Evolutionary conservation across 2,113 vertebrate species (phyloP).

Genomic region (Anser cygnoides): DNA sequence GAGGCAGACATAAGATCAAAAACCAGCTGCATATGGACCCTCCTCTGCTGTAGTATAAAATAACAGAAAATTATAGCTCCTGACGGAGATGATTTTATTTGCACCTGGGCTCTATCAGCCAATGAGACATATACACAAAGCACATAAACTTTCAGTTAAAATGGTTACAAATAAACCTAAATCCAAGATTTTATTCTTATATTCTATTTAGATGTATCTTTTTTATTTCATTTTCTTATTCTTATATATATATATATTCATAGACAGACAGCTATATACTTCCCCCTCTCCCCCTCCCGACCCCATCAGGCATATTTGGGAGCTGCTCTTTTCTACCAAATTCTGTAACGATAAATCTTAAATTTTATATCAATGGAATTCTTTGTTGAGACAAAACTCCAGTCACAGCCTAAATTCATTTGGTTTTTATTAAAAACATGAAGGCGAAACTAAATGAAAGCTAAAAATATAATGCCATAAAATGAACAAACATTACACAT

Average conservation of each 20-base stretch:
- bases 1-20: neutral
- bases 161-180: neutral
- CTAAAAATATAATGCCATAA: conserved; percentile 4
- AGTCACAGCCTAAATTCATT: neutral
- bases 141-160: neutral
- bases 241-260: accelerated
- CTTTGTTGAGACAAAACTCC: conserved; percentile 16
- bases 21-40: neutral
- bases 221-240: neutral
- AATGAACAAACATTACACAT: neutral
- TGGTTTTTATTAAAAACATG: neutral
- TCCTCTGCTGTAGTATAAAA: neutral
- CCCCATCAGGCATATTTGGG: neutral
- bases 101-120: conserved; percentile 37
- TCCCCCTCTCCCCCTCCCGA: neutral
- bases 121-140: neutral
- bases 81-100: conserved; percentile 43
- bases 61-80: conserved; percentile 56
- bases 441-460: neutral
- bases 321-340: neutral
- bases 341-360: neutral
- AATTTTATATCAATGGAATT: neutral
- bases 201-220: neutral
- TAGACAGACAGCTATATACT: neutral
- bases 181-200: neutral